Evolutionary conservation across 2,888 invertebrate species (phyloP).

Genomic region (Caenorhabditis sinica): DNA sequence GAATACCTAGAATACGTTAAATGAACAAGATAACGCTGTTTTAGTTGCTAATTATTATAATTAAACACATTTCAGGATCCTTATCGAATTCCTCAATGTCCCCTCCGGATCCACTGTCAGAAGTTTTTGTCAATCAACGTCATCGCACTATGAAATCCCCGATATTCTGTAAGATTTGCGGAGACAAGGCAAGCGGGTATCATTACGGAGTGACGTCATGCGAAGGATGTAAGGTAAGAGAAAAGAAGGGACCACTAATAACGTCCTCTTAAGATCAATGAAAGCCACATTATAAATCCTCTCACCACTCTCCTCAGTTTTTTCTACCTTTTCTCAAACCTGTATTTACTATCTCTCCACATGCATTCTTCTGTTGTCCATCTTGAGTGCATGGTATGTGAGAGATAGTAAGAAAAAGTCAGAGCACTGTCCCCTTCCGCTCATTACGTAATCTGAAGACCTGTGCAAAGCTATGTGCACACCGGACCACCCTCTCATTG

Average conservation of each 20-base stretch:
- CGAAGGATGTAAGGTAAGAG: conserved; percentile 97
- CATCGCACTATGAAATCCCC: conserved; percentile 31
- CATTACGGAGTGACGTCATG: conserved; percentile 99
- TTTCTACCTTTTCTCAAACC: conserved; percentile 6
- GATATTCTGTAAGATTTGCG: conserved; percentile 90
- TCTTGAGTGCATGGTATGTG: not conserved
- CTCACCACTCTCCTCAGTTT: not conserved
- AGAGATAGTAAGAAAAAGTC: not conserved
- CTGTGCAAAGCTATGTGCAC: conserved; percentile 50
- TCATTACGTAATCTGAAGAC: conserved; percentile 42
- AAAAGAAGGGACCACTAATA: too few relatives aligned
- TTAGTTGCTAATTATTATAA: not conserved
- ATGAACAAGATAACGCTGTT: not conserved
- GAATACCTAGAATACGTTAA: too few relatives aligned
- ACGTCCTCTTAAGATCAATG: conserved; percentile 17
- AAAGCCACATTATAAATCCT: conserved; percentile 34
- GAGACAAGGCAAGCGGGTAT: conserved; percentile 95
- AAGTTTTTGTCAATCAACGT: conserved; percentile 2
- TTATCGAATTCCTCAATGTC: conserved; percentile 51
- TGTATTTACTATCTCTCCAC: conserved; percentile 44
- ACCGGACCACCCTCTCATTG: conserved; percentile 24
- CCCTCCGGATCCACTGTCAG: conserved; percentile 27
- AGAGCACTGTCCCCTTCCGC: conserved; percentile 27
- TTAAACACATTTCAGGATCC: conserved; percentile 39
- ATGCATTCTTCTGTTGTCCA: conserved; percentile 9